Evolutionary conservation across 2,888 invertebrate species (phyloP), one percentile per base, ranked within the genome.

Genomic region (Melanophora roralis): DNA sequence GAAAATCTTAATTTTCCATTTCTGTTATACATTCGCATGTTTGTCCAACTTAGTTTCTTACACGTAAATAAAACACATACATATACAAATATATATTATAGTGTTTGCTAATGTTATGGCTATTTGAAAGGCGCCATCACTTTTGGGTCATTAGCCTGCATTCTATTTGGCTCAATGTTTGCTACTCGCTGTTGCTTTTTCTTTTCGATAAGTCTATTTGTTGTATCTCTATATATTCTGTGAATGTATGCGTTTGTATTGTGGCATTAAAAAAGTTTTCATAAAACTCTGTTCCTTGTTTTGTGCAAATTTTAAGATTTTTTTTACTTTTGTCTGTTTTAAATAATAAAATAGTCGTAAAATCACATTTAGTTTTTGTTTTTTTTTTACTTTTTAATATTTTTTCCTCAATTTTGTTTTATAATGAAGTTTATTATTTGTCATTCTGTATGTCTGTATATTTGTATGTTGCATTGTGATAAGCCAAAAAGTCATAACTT

Each of bases 401-500:
- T 55, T 14, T 57, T 43, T 60, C 45, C 38, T 38, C 51, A 69
- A 27, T 59, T 76, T 68, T 62, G 32, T 59, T 64, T 80, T 80
- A 72, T 80, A 76, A 76, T 72, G 76, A 76, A 80, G 80, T 80
- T 76, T 80, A 76, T 73, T 76, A 80, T 80, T 69, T 80, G 80
- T 76, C 47, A 69, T 53, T 62, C 49, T 60, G 34, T 55, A 11
- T 55, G 55, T 73, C 14, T 32, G 64, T 67, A 21, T 64, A 32
- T 12, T 71, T 71, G 43, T 59, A 27, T 64, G 69, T 65, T 71
- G 65, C 47, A 71, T 59, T 71, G 60, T 80, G 80, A 80, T 80
- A 80, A 80, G 76, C 76, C 80, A 76, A 76, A 80, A 68, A 76
- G 80, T 80, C 80, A 80, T 80, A 76, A 80, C 72, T 80, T 80